Evolutionary conservation across 1,140 invertebrate genomes (phyloP), one percentile per base, ranked within the genome.

Genomic region (Penaeus japonicus): DNA sequence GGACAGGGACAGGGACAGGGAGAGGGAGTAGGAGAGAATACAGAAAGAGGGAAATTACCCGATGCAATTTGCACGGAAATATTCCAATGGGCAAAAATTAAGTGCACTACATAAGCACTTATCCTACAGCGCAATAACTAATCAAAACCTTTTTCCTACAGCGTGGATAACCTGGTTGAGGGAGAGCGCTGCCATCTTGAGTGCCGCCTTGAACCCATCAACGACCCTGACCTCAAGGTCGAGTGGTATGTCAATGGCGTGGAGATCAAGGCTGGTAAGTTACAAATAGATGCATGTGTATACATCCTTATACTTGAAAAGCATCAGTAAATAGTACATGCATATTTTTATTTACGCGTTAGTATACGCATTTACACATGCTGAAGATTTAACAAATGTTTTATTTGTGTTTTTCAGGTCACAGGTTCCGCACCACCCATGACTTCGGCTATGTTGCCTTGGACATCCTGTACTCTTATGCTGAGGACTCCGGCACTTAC

Each of bases 381-480:
- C 1, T 0, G 5, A 32, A 55, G 12, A 22, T 30, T 24, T 17
- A 24, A 3, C 1, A n/a, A 17, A 32, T 59, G 17, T 47, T 22
- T 30, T 24, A 75, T 22, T 22, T 20, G 54, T 32, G 30, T 22
- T 47, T 53, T 79, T 12, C 91, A 93, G 93, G 92, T 54, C 92
- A 93, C 90, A 91, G 93, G 55, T 93, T 92, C 93, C 95, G 96
- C 92, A 97, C 96, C 35, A 97, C 96, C 30, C 97, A 99, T 93
- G 98, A 99, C 92, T 99, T 99, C 92, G 98, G 98, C 55, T 99
- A 98, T 92, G 98, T 99, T 54, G 96, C 97, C 77, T 94, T 99
- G 84, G 98, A 99, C 92, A 96, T 99, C 91, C 93, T 99, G 17
- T 98, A 98, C 92, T 95, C 96, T 2, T 99, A 98, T 92, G 94